Evolutionary conservation across 2,113 vertebrate species (phyloP).

Genomic region (Apteryx owenii): DNA sequence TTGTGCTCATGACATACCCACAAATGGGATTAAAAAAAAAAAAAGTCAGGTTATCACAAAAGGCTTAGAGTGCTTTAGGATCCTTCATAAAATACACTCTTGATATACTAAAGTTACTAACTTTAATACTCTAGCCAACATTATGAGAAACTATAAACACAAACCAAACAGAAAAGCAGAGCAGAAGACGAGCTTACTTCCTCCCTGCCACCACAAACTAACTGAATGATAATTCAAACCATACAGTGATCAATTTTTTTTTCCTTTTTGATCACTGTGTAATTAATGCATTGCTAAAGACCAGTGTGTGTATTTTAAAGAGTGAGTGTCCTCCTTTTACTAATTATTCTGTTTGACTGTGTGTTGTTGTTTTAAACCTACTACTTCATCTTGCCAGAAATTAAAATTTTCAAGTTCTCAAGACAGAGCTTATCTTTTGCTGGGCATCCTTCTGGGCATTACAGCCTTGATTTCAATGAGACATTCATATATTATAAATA

Average conservation of each 20-base stretch:
- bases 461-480: background rate
- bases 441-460: background rate
- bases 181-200: background rate
- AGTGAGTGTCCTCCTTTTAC: accelerated
- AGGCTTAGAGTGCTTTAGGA: background rate
- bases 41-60: background rate
- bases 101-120: background rate
- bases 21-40: background rate
- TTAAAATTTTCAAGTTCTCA: background rate
- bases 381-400: background rate
- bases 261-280: background rate
- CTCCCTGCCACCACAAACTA: background rate
- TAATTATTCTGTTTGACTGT: background rate
- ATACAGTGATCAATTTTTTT: background rate
- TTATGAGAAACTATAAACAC: background rate
- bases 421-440: background rate
- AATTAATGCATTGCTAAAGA: background rate
- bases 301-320: background rate
- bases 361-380: background rate
- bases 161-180: background rate
- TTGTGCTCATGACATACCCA: background rate
- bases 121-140: background rate
- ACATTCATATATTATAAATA: background rate
- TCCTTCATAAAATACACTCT: background rate
- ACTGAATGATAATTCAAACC: background rate